A percentile compares a stretch with the other conserved stretches of the same genome.
Evolutionary conservation across 2,113 vertebrate species (phyloP).

Genomic region (Triplophysa dalaica): DNA sequence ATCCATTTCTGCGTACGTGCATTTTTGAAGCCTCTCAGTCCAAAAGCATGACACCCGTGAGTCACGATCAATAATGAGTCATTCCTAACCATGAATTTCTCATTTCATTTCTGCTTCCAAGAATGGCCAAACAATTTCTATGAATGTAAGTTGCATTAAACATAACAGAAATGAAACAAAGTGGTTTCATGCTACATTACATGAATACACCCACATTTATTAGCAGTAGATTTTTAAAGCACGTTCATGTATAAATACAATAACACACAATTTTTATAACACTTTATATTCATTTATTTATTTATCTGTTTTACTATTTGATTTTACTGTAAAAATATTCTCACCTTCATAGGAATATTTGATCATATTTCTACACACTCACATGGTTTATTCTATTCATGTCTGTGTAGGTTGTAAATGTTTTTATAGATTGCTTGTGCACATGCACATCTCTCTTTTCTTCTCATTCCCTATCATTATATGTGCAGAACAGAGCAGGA

Average conservation of each 20-base stretch:
- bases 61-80: conserved; percentile 45
- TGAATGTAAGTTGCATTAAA: neutral
- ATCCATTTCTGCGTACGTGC: conserved; percentile 4
- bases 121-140: neutral
- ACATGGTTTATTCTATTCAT: neutral
- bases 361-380: too few species aligned
- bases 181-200: neutral
- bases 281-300: neutral
- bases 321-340: neutral
- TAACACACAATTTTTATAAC: too few species aligned
- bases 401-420: neutral
- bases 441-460: conserved; percentile 13
- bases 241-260: neutral
- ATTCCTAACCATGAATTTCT: conserved; percentile 11
- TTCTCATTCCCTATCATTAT: conserved; percentile 16
- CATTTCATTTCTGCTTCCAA: conserved; percentile 21
- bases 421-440: neutral
- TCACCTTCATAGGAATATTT: too few species aligned
- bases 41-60: conserved; percentile 38
- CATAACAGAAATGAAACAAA: neutral
- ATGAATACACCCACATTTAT: neutral
- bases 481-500: conserved; percentile 16
- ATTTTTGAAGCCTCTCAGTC: conserved; percentile 33
- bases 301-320: conserved; percentile 27
- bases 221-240: too few species aligned